phyloP scores from a whole-genome alignment of 2,888 invertebrate genomes.

The Drosophila villosipedis region DNA sequence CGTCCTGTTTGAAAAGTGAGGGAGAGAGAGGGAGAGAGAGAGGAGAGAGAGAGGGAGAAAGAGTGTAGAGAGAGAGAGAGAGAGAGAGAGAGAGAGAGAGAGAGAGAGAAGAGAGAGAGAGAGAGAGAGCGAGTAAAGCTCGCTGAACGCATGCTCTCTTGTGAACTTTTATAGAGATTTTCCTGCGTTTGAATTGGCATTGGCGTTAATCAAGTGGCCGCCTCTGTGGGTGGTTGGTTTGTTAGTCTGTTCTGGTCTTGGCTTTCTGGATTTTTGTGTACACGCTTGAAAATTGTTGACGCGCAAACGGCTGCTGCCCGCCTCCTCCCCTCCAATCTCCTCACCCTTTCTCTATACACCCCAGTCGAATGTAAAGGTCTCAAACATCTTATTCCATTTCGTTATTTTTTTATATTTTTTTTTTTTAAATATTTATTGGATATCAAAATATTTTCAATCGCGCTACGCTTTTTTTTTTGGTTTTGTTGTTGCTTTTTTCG shows the following conservation, averaged over 20 bases:
- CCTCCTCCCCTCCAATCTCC: background rate
- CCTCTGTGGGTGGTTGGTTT: slow-evolving; percentile 47
- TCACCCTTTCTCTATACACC: background rate
- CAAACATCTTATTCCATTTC: slow-evolving; percentile 12
- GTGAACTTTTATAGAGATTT: slow-evolving; percentile 74
- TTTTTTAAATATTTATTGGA: slow-evolving; percentile 70
- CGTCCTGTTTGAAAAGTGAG: slow-evolving; percentile 47
- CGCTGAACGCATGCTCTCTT: slow-evolving; percentile 72
- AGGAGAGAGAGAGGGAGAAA: background rate
- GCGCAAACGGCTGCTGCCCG: slow-evolving; percentile 53
- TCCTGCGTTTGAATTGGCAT: slow-evolving; percentile 78
- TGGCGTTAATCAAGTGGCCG: slow-evolving; percentile 78
- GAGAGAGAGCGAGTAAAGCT: slow-evolving; percentile 48
- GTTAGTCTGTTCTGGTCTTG: slow-evolving; percentile 39
- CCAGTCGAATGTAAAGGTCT: background rate
- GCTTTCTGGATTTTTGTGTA: slow-evolving; percentile 75
- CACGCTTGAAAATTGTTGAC: slow-evolving; percentile 79
- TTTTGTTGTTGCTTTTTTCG: slow-evolving; percentile 33
- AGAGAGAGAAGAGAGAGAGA: background rate
- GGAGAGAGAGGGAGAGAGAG: background rate
- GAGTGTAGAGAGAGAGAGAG: slow-evolving; percentile 3
- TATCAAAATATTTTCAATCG: slow-evolving; percentile 75
- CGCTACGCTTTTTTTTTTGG: slow-evolving; percentile 33
- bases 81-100: background rate
- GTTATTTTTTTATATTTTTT: slow-evolving; percentile 14